Conservation (phyloP, 2,113 vertebrate species). For the Oncorhynchus kisutch region DNA sequence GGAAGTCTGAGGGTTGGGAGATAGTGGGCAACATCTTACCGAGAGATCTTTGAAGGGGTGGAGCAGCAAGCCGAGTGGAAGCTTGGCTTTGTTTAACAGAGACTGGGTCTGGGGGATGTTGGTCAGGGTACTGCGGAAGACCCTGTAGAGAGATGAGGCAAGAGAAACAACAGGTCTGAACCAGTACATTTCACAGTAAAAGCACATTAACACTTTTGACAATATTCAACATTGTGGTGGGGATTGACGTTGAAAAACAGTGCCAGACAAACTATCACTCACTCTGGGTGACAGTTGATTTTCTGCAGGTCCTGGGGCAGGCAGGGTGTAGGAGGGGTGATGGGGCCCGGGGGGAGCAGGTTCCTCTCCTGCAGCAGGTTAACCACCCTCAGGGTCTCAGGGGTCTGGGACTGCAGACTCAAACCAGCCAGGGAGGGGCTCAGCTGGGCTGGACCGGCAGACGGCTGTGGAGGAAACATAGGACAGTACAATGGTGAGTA, state of each 20-base stretch:
- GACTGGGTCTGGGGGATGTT: slow-evolving; percentile 96
- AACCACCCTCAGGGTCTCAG: slow-evolving; percentile 85
- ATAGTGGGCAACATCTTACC: slow-evolving; percentile 75
- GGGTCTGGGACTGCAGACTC: slow-evolving; percentile 80
- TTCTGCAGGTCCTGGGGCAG: slow-evolving; percentile 93
- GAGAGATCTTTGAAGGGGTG: slow-evolving; percentile 97
- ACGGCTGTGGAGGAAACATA: slow-evolving; percentile 57
- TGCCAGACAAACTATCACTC: slow-evolving; percentile 49
- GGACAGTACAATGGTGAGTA: not conserved
- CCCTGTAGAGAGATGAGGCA: slow-evolving; percentile 66
- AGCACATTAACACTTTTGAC: not conserved
- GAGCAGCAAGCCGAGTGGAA: slow-evolving; percentile 92
- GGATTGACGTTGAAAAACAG: not conserved
- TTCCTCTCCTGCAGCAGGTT: slow-evolving; percentile 97
- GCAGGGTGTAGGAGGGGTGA: slow-evolving; percentile 85
- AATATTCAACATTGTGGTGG: not conserved
- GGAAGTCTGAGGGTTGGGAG: not conserved
- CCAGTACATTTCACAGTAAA: not conserved
- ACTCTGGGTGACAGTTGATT: slow-evolving; percentile 95
- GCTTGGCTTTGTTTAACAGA: slow-evolving; percentile 95
- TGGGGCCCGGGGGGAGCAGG: slow-evolving; percentile 79
- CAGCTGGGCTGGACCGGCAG: slow-evolving; percentile 80
- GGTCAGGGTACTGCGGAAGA: slow-evolving; percentile 92
- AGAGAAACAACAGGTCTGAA: not conserved
- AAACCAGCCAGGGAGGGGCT: slow-evolving; percentile 81